Base-by-base conservation (phyloP, 2,888 invertebrate genomes). In the Leuctra nigra region DNA sequence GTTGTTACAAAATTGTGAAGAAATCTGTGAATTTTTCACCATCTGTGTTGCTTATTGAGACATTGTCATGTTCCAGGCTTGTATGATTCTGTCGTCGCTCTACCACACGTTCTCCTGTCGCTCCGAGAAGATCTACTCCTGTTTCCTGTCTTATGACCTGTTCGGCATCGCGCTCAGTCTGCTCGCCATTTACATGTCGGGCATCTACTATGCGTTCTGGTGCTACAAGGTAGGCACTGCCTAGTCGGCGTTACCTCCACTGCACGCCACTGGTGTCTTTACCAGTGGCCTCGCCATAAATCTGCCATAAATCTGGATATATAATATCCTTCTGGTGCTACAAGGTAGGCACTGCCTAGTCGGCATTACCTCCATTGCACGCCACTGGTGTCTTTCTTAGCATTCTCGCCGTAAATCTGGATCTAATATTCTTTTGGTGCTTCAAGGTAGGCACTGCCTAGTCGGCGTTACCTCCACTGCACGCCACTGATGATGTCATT, bases 251-350 rank as follows among this genome's bases (percentile, higher is more conserved):
- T n/a, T n/a, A n/a, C n/a, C n/a, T n/a, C n/a, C n/a, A n/a, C n/a
- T n/a, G n/a, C n/a, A n/a, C n/a, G n/a, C n/a, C n/a, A n/a, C n/a
- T n/a, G n/a, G n/a, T n/a, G n/a, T n/a, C n/a, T n/a, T n/a, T n/a
- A n/a, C n/a, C n/a, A n/a, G n/a, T n/a, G n/a, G n/a, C n/a, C n/a
- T n/a, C n/a, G n/a, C n/a, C n/a, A n/a, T n/a, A n/a, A n/a, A n/a
- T n/a, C n/a, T n/a, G n/a, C n/a, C n/a, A n/a, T n/a, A n/a, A n/a
- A n/a, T n/a, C n/a, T n/a, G n/a, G n/a, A n/a, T n/a, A n/a, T n/a
- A n/a, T n/a, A n/a, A n/a, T n/a, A n/a, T n/a, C 95, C 13, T 97
- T 95, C 74, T 95, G 94, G 87, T 97, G 96, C 73, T 86, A 92
- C 70, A 82, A 83, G 75, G 93, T 92, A 77, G 81, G 80, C 77